Base-by-base conservation (phyloP, 2,888 invertebrate species). In the Eupelmus urozonus region DNA sequence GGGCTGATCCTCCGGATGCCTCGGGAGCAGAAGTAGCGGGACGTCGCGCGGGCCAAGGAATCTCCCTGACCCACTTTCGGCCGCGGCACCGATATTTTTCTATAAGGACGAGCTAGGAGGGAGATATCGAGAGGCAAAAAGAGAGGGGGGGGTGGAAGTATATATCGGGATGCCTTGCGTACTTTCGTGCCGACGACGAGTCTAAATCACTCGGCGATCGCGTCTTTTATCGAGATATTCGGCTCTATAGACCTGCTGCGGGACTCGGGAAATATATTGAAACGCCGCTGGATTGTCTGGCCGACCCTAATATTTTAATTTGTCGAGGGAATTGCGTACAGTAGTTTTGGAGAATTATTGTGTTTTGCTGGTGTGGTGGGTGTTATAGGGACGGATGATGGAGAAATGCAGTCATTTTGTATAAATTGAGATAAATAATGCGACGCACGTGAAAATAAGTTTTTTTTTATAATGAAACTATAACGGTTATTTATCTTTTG, bases 1-100 rank as follows among this genome's bases (percentile, higher is more conserved):
- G 57, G 79, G 81, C 83, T 81, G 79, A 82, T 77, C 72, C 70
- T 13, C 81, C 81, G 80, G 81, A 83, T 83, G 82, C 82, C 80
- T 75, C 80, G 82, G n/a, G n/a, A n/a, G n/a, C n/a, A n/a, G n/a
- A n/a, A n/a, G n/a, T n/a, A n/a, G n/a, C n/a, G n/a, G 84, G 82
- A 84, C 82, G 82, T 79, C 81, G 78, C 79, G n/a, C n/a, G n/a
- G n/a, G n/a, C 82, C 80, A 77, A 82, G 83, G 83, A 84, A 84
- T 85, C 81, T 49, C 76, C 53, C 71, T 82, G 84, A 82, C 85
- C 85, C 72, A 84, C 76, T 84, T 85, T 13, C 73, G 49, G 4
- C 79, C 79, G 79, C 79, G 80, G 74, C 81, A 81, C 82, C 81
- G 83, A 83, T 82, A 85, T 83, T 84, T 84, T 84, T 82, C 82